Base-by-base conservation (phyloP, 64 coral and sea anemone genomes). In the Platygyra sinensis region DNA sequence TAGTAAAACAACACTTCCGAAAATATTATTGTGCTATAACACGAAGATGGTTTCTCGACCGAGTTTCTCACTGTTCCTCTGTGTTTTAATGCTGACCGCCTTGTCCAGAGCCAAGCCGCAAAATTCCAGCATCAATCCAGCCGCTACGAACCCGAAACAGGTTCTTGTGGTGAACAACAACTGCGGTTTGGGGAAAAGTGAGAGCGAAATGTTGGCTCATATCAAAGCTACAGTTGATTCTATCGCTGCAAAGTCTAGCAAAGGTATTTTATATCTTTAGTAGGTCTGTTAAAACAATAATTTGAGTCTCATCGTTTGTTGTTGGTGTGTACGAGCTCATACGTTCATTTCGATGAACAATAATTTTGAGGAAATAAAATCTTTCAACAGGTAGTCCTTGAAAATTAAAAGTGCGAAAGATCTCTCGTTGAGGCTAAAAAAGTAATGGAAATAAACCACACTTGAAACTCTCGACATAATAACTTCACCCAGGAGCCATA, bases 111-210 rank as follows among this genome's bases (percentile, higher is more conserved):
- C 49, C 10, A 78, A 75, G 36, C 30, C 73, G 10, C 30, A 75
- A 33, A 75, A 75, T 27, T 20, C 18, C 20, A 78, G 46, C 46
- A 5, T 13, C 9, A 50, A 52, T 2, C 57, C 57, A 0, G 8
- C 19, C 57, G 15, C 3, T 49, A 49, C 19, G 6, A 32, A 83
- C 3, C 18, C 60, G 25, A 33, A 49, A 11, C 80, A 83, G 29
- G 69, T 12, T 19, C 20, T 83, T 22, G 80, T 83, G 31, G 61
- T 83, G 10, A 83, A 83, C 62, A 83, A 83, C 62, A 83, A 83
- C 24, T 83, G 80, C 8, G 80, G 80, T 27, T 36, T 67, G 60
- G 60, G 19, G 19, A 63, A 49, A 67, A 15, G 17, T 8, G 19
- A 83, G 19, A 59, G 80, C 10, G 32, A 83, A 83, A 83, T 63